Evolutionary conservation across 2,113 vertebrate genomes (phyloP), one percentile per base, ranked within the genome.

Genomic region (Limanda limanda): DNA sequence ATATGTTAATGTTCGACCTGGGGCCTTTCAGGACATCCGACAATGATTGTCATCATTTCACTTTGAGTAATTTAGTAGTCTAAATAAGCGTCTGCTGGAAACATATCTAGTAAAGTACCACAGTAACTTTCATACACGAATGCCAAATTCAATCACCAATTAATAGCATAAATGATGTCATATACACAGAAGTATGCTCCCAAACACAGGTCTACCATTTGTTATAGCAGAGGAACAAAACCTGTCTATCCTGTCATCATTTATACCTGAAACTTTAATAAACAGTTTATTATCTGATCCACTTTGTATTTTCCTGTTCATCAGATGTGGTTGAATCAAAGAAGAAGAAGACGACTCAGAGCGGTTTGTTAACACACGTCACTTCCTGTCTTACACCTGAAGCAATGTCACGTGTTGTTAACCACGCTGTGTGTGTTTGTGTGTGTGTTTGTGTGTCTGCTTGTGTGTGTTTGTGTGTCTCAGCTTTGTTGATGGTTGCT

Each of bases 281-380:
- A 52, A 52, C 48, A 52, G 48, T 52, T 20, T 20, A 20, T 20
- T 31, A 31, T 7, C 31, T 52, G 17, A 20, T n/a, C 17, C 45
- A 13, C 14, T 47, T 47, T 5, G 3, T 18, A 4, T 12, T 51
- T 3, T 54, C 8, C 51, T 74, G 13, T 79, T 71, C 68, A 0
- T 55, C 64, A 91, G 86, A 83, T 24, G 58, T 13, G 6, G 59
- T 31, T 47, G 84, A 87, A 24, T 24, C 2, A 20, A 72, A 84
- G 66, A 68, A 2, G 23, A 62, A 89, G 52, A 63, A 12, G 57
- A 81, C 21, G 1, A 51, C 65, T 9, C 76, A 79, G 18, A 84
- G 75, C 2, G 82, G 89, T 92, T n/a, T 1, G 51, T 54, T n/a
- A 8, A 54, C 51, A n/a, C 45, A n/a, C 20, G 20, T 54, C 18